Evolutionary conservation across 1,140 invertebrate species (phyloP), one percentile per base, ranked within the genome.

Genomic region (Apis florea): DNA sequence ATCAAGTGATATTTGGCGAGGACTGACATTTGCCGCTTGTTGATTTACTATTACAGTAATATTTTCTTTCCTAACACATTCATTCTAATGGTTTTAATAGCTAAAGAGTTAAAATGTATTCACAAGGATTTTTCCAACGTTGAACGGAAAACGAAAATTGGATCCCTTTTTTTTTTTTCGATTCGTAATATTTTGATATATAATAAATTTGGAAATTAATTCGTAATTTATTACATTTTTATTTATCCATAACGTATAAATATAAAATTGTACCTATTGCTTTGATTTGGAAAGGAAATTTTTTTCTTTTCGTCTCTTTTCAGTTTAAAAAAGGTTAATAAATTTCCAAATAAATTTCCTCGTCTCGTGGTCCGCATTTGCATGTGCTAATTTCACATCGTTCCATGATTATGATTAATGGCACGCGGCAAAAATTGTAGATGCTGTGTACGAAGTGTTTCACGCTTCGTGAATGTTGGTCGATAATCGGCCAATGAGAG

Each of bases 401-500:
- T 47, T 49, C 10, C 49, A 54, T 4, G 0, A n/a, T 21, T 9
- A 6, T 12, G 49, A 66, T 66, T 8, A 40, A 66, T 19, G 26
- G 0, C 19, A 5, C 4, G 1, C 12, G 4, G 26, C 11, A 5
- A 49, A 24, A 49, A 24, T 4, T 9, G 10, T 6, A 10, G 40
- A 13, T 5, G 1, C 21, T 9, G 4, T 19, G 26, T 19, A 67
- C n/a, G 19, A 0, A 47, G 19, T 56, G n/a, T 70, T 77, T 77
- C 51, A 68, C 10, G 74, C 24, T 24, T 49, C 24, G 26, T n/a
- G 53, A 51, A 10, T 17, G 11, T 3, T 26, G 24, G 40, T 78
- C 66, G 19, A 59, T 79, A 47, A 59, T 74, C 67, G 53, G 56
- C 67, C 90, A 89, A 88, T 90, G 92, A 88, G 90, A 92, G 91